Evolutionary conservation across 2,888 invertebrate species (phyloP), one percentile per base, ranked within the genome.

Genomic region (Idaea straminata): DNA sequence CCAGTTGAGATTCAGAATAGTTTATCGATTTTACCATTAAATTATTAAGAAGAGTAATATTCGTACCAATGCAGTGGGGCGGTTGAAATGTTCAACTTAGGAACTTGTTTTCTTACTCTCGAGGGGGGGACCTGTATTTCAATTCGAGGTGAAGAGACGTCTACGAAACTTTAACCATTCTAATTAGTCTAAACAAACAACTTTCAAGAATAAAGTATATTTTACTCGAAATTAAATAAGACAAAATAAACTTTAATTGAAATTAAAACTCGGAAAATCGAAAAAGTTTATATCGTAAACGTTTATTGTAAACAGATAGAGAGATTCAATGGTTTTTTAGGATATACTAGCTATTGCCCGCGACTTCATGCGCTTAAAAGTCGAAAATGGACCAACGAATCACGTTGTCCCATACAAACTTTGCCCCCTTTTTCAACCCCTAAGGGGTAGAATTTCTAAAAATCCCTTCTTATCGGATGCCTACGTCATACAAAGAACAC

Each of bases 151-250:
- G 58, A 70, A 76, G 77, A 72, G 76, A 74, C 77, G 76, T 78
- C 74, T 80, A 74, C 74, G 77, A 69, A 80, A 83, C 77, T 84
- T 79, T 66, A 68, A 74, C 69, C 85, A 86, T 80, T 85, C 83
- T 86, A 86, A 86, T 86, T 86, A 86, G 84, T 84, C 79, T 79
- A 83, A 85, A 83, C 83, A 85, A 85, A 85, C 82, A 83, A 74
- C 69, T 69, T 77, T 75, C 66, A 66, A 66, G 75, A 74, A 47
- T 47, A 47, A 47, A 47, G 13, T 47, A 47, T 13, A 47, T 47
- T 47, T 47, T 74, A 76, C 69, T 69, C 64, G 68, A 64, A 57
- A 66, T 79, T 81, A 69, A 81, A 83, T 78, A 73, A 66, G 78
- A 64, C 74, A 64, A 38, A 64, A 62, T 25, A 25, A 36, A 35